Percentiles rank a stretch among this genome's conserved stretches.
Conservation (phyloP, 2,113 vertebrate species). For the Vanacampus margaritifer region DNA sequence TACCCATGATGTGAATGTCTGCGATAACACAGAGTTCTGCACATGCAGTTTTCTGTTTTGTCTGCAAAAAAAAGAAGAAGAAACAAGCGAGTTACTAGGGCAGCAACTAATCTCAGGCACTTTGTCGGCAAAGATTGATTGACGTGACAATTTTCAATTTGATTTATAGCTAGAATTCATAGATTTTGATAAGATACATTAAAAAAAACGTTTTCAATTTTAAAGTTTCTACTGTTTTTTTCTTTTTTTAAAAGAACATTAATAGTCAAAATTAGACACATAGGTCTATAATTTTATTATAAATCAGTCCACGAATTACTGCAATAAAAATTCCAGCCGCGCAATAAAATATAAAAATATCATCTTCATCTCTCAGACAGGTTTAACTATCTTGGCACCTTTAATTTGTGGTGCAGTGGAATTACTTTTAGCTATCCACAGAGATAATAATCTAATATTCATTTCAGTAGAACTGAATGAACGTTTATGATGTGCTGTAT, state of each 20-base stretch:
- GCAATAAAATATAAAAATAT: not conserved
- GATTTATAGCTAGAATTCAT: not conserved
- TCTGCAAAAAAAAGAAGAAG: not conserved
- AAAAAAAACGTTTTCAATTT: too few species aligned
- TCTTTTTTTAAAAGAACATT: too few species aligned
- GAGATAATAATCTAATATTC: not conserved
- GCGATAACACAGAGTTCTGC: constrained; percentile 14
- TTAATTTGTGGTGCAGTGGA: not conserved
- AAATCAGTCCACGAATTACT: not conserved
- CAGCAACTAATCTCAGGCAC: not conserved
- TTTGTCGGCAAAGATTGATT: not conserved
- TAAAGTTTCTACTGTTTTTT: too few species aligned
- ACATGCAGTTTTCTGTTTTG: not conserved
- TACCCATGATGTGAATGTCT: constrained; percentile 16
- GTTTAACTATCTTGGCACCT: not conserved
- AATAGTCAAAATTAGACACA: not conserved
- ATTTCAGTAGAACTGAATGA: not conserved
- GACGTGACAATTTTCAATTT: not conserved
- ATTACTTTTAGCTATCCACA: not conserved
- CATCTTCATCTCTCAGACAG: not conserved
- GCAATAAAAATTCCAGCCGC: not conserved
- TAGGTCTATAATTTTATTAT: not conserved
- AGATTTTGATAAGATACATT: not conserved
- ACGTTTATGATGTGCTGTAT: not conserved
- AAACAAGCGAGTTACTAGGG: not conserved